phyloP scores from a whole-genome alignment of 2,888 invertebrate species.

The Pandemis cinnamomeana region DNA sequence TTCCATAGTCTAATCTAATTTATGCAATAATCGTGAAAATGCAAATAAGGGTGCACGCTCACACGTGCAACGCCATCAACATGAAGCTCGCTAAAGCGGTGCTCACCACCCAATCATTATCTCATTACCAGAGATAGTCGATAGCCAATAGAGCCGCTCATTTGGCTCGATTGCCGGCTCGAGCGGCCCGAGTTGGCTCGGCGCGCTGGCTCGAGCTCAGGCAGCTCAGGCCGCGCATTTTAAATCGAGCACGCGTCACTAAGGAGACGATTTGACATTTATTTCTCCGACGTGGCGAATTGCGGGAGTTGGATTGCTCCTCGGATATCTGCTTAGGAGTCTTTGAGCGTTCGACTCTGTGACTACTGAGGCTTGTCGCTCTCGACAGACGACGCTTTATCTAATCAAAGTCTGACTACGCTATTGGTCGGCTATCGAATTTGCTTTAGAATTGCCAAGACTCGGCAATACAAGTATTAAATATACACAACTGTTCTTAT shows the following conservation, averaged over 20 bases:
- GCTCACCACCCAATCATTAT: neutral
- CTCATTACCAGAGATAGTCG: conserved; percentile 2
- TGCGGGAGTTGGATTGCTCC: conserved; percentile 11
- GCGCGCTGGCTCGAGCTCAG: neutral
- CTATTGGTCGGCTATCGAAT: neutral
- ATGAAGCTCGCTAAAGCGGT: neutral
- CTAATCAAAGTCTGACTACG: neutral
- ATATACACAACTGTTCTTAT: no score
- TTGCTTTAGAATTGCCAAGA: no score
- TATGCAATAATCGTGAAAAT: neutral
- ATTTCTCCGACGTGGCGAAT: conserved; percentile 33
- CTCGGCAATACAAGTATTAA: no score
- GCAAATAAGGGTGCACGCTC: neutral
- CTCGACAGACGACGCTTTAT: neutral
- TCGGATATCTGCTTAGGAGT: conserved; percentile 24
- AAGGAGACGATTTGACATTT: conserved; percentile 38
- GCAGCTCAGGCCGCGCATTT: neutral
- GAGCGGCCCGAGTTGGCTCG: conserved; percentile 8
- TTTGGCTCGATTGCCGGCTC: conserved; percentile 1
- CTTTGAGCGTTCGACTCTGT: neutral
- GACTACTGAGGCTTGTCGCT: neutral
- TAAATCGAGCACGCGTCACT: conserved; percentile 14
- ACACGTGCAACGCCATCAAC: neutral
- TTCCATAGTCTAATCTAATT: no score
- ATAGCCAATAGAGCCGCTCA: neutral